These are phyloP conservation scores for Emydura subglobosa DNA, from an alignment of 2,113 vertebrate genomes.

Conservation along the genomic window DNA sequence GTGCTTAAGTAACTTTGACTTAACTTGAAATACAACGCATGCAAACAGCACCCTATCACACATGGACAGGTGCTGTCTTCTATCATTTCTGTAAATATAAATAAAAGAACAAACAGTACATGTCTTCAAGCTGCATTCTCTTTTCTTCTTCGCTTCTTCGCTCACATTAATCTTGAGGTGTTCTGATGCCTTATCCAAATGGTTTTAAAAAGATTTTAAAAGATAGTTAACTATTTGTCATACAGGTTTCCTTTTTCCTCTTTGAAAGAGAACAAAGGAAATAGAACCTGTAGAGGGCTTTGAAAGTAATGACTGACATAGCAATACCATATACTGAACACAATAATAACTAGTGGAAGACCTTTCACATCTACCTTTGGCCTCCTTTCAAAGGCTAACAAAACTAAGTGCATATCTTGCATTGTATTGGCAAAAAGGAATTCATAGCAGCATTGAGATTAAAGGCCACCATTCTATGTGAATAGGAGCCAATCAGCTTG, in stretches of 20 bases:
- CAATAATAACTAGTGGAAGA: not conserved
- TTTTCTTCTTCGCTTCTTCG: not conserved
- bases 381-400: not conserved
- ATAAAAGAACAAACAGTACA: conserved; percentile 2
- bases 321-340: not conserved
- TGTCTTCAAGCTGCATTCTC: not conserved
- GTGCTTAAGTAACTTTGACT: too few species aligned
- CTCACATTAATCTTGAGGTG: not conserved
- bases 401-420: not conserved
- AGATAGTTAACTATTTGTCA: conserved; percentile 40
- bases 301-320: not conserved
- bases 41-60: not conserved
- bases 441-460: fast-evolving
- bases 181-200: conserved; percentile 31
- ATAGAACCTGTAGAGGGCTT: not conserved
- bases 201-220: conserved; percentile 1
- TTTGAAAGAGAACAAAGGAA: conserved; percentile 18
- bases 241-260: conserved; percentile 1
- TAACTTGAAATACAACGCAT: too few species aligned
- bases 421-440: not conserved
- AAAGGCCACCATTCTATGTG: not conserved
- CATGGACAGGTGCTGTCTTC: not conserved
- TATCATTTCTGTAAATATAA: not conserved
- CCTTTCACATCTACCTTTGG: not conserved
- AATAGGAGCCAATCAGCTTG: not conserved